These are phyloP conservation scores for Syncerus caffer DNA, from an alignment of 2,797 vertebrate genomes.

Conservation along the genomic window DNA sequence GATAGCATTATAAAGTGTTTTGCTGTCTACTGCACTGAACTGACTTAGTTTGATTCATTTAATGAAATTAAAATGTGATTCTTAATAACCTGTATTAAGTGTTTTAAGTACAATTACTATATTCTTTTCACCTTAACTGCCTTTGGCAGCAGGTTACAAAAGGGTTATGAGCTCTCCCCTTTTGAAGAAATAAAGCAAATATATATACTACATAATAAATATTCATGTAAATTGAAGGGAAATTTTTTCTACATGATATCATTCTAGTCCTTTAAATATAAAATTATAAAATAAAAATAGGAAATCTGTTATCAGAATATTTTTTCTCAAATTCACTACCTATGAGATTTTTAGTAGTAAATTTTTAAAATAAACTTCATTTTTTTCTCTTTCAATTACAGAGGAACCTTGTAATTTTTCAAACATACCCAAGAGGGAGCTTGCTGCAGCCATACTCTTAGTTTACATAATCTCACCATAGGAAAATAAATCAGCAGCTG, in stretches of 20 bases:
- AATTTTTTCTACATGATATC: background rate
- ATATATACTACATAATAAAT: background rate
- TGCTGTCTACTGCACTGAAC: conserved; percentile 31
- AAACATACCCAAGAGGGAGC: conserved; percentile 75
- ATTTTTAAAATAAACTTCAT: background rate
- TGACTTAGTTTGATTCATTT: conserved; percentile 41
- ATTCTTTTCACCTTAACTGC: conserved; percentile 46
- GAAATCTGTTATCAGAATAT: background rate
- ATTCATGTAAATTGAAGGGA: background rate
- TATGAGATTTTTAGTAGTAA: background rate
- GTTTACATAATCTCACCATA: conserved; percentile 60
- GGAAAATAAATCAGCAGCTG: conserved; percentile 73
- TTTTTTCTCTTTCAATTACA: conserved; percentile 11
- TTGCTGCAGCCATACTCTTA: conserved; percentile 58
- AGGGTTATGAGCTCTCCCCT: background rate
- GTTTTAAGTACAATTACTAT: conserved; percentile 16
- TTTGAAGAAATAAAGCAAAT: conserved; percentile 41
- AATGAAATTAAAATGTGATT: conserved; percentile 47
- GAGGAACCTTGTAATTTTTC: conserved; percentile 66
- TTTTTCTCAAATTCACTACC: background rate
- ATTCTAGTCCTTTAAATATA: background rate
- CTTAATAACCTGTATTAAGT: conserved; percentile 4
- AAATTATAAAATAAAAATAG: conserved; percentile 20
- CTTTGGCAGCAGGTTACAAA: background rate
- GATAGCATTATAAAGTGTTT: background rate